Conservation (phyloP, 2,113 vertebrate genomes). For the Aegotheles bennettii region DNA sequence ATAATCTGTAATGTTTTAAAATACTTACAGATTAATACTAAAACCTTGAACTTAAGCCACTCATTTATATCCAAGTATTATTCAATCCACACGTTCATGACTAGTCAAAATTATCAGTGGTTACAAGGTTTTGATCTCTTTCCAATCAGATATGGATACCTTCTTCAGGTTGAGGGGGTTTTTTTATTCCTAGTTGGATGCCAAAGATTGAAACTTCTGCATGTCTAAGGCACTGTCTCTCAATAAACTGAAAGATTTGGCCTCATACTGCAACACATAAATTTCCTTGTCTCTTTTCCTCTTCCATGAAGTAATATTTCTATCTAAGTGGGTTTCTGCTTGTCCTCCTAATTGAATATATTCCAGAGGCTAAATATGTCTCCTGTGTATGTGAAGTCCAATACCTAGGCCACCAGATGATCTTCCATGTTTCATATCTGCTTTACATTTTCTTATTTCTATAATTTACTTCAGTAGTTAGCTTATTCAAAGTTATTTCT, state of each 20-base stretch:
- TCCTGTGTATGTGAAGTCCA: not conserved
- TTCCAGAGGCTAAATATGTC: not conserved
- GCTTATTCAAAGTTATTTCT: not conserved
- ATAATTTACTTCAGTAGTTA: not conserved
- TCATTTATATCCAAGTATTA: not conserved
- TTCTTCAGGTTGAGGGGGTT: not conserved
- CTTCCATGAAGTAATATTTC: not conserved
- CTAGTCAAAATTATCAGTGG: not conserved
- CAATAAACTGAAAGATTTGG: not conserved
- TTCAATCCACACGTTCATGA: not conserved
- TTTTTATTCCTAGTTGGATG: not conserved
- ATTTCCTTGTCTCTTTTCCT: not conserved
- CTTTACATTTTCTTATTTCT: not conserved
- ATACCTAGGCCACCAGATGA: not conserved
- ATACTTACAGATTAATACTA: not conserved
- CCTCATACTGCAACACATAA: fast-evolving
- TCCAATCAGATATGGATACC: not conserved
- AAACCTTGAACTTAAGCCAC: not conserved
- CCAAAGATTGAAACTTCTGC: not conserved
- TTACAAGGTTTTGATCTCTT: not conserved
- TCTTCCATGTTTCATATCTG: not conserved
- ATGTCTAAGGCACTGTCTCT: not conserved
- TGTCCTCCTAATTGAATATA: not conserved
- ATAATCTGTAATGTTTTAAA: not conserved
- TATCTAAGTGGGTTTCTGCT: not conserved